A percentile compares a stretch with the other conserved stretches of the same genome.
Evolutionary conservation across 2,797 vertebrate genomes (phyloP).

Genomic region (Netta rufina): DNA sequence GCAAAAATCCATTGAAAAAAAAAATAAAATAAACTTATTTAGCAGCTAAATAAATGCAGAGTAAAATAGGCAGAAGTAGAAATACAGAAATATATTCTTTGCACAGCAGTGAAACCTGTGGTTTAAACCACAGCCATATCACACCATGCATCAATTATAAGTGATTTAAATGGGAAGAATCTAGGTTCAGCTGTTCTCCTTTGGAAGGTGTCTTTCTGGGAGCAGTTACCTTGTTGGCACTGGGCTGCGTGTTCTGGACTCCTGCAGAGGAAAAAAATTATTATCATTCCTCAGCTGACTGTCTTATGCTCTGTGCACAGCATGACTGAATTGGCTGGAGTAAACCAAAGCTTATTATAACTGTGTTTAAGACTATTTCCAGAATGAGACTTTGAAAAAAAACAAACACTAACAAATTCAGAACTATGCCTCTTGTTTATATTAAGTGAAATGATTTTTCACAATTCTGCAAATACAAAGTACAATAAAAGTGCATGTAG

Average conservation of each 20-base stretch:
- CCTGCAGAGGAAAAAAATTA: not conserved
- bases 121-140: not conserved
- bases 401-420: not conserved
- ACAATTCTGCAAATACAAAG: not conserved
- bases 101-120: not conserved
- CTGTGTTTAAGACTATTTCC: not conserved
- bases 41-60: not conserved
- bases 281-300: conserved; percentile 15
- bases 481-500: not conserved
- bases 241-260: not conserved
- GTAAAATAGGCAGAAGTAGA: not conserved
- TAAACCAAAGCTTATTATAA: not conserved
- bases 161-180: not conserved
- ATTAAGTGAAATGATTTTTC: not conserved
- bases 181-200: not conserved
- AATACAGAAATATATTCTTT: not conserved
- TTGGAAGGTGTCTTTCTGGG: not conserved
- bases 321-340: not conserved
- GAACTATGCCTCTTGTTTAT: fast-evolving
- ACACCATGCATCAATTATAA: not conserved
- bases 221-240: conserved; percentile 1
- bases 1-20: not conserved
- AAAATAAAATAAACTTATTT: not conserved
- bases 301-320: not conserved
- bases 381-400: not conserved